Conservation (phyloP, 1,140 invertebrate genomes). For the Drosophila novamexicana region DNA sequence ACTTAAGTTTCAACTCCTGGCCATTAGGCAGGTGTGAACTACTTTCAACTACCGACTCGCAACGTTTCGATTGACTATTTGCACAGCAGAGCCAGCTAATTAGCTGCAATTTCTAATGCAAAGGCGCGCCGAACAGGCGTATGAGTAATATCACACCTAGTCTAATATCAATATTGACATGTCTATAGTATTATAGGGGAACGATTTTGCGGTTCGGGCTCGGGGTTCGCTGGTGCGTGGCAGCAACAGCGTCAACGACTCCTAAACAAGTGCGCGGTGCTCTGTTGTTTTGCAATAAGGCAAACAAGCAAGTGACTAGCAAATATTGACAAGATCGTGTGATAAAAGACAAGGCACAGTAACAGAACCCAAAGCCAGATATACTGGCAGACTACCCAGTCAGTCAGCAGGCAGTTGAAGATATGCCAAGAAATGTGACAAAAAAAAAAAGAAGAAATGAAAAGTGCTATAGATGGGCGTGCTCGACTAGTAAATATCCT, state of each 20-base stretch:
- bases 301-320: slow-evolving; percentile 73
- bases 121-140: slow-evolving; percentile 63
- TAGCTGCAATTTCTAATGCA: slow-evolving; percentile 73
- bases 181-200: slow-evolving; percentile 2
- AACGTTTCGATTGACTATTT: slow-evolving; percentile 6
- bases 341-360: slow-evolving; percentile 43
- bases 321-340: slow-evolving; percentile 74
- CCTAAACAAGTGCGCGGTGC: slow-evolving; percentile 62
- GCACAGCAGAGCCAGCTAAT: slow-evolving; percentile 57
- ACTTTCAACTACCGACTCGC: slow-evolving; percentile 63
- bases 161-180: slow-evolving; percentile 51
- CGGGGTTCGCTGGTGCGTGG: slow-evolving; percentile 7
- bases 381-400: slow-evolving; percentile 5
- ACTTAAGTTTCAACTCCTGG: slow-evolving; percentile 45
- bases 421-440: no score
- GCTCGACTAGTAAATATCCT: no score
- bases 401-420: background rate
- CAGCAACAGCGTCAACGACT: slow-evolving; percentile 63
- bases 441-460: no score
- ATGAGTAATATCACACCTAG: slow-evolving; percentile 77
- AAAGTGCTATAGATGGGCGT: no score
- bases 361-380: no score
- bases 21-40: slow-evolving; percentile 69
- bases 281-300: slow-evolving; percentile 50
- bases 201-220: background rate